Conservation (phyloP, 2,113 vertebrate species). For the Probosciger aterrimus region DNA sequence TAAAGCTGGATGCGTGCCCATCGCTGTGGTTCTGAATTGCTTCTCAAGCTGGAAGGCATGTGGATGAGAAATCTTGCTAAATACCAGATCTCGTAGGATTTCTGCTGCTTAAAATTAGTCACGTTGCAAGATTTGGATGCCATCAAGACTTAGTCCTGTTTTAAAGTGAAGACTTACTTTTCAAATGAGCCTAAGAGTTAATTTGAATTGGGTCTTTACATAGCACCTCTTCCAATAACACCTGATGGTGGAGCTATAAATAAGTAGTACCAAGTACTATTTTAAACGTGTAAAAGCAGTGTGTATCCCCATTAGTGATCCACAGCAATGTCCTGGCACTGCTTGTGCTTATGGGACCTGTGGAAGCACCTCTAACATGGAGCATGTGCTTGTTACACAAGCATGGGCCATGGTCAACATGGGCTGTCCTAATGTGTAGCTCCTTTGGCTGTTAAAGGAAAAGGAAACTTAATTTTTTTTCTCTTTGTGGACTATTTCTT, state of each 20-base stretch:
- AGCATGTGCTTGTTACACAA: background rate
- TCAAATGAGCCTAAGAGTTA: background rate
- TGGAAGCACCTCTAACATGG: background rate
- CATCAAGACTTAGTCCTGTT: background rate
- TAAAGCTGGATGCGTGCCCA: background rate
- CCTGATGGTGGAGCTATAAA: background rate
- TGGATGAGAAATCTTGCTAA: constrained; percentile 16
- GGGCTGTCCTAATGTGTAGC: background rate
- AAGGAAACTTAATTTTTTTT: background rate
- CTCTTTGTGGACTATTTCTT: background rate
- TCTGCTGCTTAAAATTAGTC: constrained; percentile 6
- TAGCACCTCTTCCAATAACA: background rate
- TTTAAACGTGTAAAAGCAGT: background rate
- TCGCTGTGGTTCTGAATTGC: background rate
- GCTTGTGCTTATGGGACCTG: background rate
- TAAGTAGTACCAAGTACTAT: background rate
- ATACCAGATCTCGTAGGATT: constrained; percentile 16
- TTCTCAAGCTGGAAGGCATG: constrained; percentile 21
- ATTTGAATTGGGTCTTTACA: background rate
- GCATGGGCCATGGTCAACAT: fast-evolving
- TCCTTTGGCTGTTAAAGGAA: background rate
- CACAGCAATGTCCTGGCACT: background rate
- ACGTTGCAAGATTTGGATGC: background rate
- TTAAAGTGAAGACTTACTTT: background rate
- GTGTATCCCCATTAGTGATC: background rate